phyloP scores from a whole-genome alignment of 2,888 invertebrate genomes.

The Molanna angustata region DNA sequence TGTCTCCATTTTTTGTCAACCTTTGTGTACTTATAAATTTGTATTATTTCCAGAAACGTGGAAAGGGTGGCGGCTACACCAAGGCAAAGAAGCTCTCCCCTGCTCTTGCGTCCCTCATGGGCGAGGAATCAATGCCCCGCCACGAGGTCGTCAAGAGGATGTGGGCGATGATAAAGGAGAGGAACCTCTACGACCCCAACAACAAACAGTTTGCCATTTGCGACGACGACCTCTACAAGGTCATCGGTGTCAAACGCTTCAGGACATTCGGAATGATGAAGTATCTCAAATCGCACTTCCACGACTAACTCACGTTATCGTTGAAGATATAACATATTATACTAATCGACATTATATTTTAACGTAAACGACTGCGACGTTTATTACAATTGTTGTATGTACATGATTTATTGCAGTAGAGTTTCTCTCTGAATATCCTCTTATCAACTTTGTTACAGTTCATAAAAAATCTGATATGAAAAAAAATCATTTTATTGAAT shows the following conservation, averaged over 20 bases:
- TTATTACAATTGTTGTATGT: too few species aligned
- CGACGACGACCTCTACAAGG: conserved; percentile 83
- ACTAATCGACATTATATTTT: too few species aligned
- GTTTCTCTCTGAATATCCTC: too few species aligned
- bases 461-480: too few species aligned
- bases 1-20: too few species aligned
- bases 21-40: too few species aligned
- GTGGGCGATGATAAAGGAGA: conserved; percentile 87
- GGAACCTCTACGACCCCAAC: conserved; percentile 86
- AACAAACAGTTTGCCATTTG: conserved; percentile 95
- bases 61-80: conserved; percentile 76
- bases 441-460: too few species aligned
- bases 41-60: conserved; percentile 44
- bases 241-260: conserved; percentile 90
- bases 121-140: conserved; percentile 78
- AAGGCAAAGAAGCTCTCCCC: conserved; percentile 81
- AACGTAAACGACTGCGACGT: too few species aligned
- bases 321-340: too few species aligned
- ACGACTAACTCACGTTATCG: conserved; percentile 52
- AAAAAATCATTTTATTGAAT: too few species aligned
- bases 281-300: conserved; percentile 87
- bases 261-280: conserved; percentile 98
- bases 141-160: conserved; percentile 89
- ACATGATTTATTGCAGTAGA: too few species aligned
- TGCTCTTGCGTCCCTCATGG: conserved; percentile 80